Evolutionary conservation across 2,888 invertebrate species (phyloP).

Genomic region (Chaetogeoica ovagalla): DNA sequence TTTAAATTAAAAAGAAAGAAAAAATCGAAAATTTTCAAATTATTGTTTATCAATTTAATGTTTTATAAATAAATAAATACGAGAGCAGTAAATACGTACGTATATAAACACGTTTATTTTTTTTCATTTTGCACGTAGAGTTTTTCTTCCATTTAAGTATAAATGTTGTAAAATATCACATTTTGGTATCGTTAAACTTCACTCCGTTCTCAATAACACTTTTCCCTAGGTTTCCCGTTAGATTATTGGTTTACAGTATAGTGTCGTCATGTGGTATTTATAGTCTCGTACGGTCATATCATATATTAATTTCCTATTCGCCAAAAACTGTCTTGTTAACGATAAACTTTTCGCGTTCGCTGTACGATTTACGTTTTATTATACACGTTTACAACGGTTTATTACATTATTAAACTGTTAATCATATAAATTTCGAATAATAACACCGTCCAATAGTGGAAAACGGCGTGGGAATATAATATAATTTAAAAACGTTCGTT

Average conservation of each 20-base stretch:
- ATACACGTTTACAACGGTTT: no score
- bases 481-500: no score
- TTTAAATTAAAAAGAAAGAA: no score
- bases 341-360: not conserved
- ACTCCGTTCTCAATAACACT: conserved; percentile 17
- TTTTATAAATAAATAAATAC: no score
- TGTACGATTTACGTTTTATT: no score
- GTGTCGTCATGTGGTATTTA: conserved; percentile 36
- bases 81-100: not conserved
- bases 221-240: conserved; percentile 9
- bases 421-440: no score
- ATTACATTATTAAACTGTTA: no score
- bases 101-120: not conserved
- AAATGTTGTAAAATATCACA: not conserved
- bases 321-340: conserved; percentile 20
- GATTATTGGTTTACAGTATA: conserved; percentile 9
- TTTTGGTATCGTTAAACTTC: conserved; percentile 12
- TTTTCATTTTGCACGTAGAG: not conserved
- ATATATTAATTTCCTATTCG: conserved; percentile 19
- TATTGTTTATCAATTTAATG: no score
- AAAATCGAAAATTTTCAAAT: no score
- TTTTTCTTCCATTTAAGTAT: conserved; percentile 2
- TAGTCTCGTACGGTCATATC: not conserved
- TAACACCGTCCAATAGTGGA: no score
- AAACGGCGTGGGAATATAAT: no score